phyloP scores from a whole-genome alignment of 2,888 invertebrate genomes.

The Gymnoscelis rufifasciata region DNA sequence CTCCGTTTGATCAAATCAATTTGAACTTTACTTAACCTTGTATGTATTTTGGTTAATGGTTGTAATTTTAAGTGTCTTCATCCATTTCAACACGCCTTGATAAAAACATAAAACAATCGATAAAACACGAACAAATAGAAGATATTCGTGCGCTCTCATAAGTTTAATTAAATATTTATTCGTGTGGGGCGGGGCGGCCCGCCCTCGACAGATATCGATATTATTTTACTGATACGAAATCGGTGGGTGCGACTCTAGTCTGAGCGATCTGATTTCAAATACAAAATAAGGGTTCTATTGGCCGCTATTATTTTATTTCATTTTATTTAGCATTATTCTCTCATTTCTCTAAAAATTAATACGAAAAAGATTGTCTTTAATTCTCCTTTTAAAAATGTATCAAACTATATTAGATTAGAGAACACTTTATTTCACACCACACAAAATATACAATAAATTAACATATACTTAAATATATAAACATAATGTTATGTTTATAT shows the following conservation, averaged over 20 bases:
- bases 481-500: too few relatives aligned
- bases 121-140: constrained; percentile 39
- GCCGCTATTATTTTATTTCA: neutral
- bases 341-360: too few relatives aligned
- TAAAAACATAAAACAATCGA: constrained; percentile 33
- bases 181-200: constrained; percentile 62
- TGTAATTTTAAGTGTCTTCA: constrained; percentile 2
- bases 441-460: too few relatives aligned
- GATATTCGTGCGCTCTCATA: constrained; percentile 56
- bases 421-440: too few relatives aligned
- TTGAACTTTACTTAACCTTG: neutral
- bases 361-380: too few relatives aligned
- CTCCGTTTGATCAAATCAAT: neutral
- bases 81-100: constrained; percentile 24
- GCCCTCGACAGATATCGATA: constrained; percentile 70
- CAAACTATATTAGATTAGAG: too few relatives aligned
- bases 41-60: neutral
- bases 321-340: too few relatives aligned
- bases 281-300: neutral
- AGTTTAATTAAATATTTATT: constrained; percentile 78
- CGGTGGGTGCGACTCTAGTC: constrained; percentile 39
- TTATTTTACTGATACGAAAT: constrained; percentile 71
- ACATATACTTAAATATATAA: too few relatives aligned
- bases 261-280: constrained; percentile 25
- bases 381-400: too few relatives aligned